Percentiles rank a stretch among this genome's conserved stretches.
Conservation (phyloP, 2,113 vertebrate genomes). For the Dipodomys stephensi region DNA sequence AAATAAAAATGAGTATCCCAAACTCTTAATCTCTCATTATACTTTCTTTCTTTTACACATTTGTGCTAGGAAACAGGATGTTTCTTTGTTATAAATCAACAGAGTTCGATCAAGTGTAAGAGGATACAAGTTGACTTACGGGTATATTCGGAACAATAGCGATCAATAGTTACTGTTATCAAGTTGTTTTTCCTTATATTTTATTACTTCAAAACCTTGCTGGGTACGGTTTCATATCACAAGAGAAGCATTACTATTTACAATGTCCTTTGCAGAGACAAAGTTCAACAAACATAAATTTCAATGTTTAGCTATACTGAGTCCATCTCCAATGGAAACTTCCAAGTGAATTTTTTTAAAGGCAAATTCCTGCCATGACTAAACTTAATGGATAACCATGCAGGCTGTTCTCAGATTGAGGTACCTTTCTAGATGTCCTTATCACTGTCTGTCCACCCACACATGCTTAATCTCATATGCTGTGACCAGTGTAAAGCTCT, state of each 20-base stretch:
- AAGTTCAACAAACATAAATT: conserved; percentile 14
- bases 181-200: conserved; percentile 24
- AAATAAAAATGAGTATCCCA: neutral
- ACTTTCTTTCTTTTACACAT: neutral
- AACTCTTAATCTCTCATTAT: neutral
- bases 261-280: conserved; percentile 13
- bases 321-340: neutral
- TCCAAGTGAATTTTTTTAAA: conserved; percentile 57
- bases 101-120: conserved; percentile 29
- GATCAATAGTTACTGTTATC: conserved; percentile 5
- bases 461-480: neutral
- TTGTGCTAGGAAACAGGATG: neutral
- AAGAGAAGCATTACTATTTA: neutral
- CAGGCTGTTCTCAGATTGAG: neutral
- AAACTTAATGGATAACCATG: neutral
- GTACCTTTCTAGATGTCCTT: neutral
- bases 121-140: conserved; percentile 24
- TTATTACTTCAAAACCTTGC: conserved; percentile 11
- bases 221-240: neutral
- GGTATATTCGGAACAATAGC: conserved; percentile 22
- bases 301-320: neutral
- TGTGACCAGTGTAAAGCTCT: neutral
- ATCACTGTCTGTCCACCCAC: neutral
- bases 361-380: conserved; percentile 34
- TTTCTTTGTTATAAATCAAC: conserved; percentile 40